Conservation (phyloP, 2,888 invertebrate genomes). For the Silvanus unidentatus region DNA sequence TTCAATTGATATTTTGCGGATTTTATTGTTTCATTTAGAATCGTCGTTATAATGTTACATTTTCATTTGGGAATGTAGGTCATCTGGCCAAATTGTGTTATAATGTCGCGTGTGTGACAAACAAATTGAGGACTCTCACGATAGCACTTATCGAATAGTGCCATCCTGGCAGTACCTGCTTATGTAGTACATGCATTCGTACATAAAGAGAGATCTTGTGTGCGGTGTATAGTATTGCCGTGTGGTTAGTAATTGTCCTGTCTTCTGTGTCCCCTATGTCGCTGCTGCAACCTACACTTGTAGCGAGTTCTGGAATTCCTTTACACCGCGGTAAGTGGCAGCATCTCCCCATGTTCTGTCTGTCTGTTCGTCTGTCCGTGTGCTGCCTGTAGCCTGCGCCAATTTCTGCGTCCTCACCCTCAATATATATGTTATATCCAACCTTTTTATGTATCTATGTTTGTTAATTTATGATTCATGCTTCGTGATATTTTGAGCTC, state of each 20-base stretch:
- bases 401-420: constrained; percentile 38
- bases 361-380: constrained; percentile 44
- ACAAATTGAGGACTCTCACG: too few relatives aligned
- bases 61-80: neutral
- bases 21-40: too few relatives aligned
- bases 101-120: neutral
- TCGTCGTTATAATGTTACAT: too few relatives aligned
- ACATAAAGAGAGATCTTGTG: constrained; percentile 7
- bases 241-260: constrained; percentile 50
- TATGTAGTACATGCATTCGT: constrained; percentile 37
- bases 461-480: constrained; percentile 38
- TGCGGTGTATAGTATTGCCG: constrained; percentile 38
- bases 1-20: too few relatives aligned
- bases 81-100: neutral
- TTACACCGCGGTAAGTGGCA: constrained; percentile 96
- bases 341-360: constrained; percentile 46
- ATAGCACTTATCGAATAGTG: neutral
- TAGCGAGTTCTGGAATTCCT: constrained; percentile 98
- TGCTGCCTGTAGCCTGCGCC: constrained; percentile 43
- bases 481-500: constrained; percentile 26
- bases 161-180: constrained; percentile 25
- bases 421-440: constrained; percentile 53
- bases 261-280: constrained; percentile 66
- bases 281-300: constrained; percentile 56
- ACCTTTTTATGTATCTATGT: constrained; percentile 48